Base-by-base conservation (phyloP, 2,797 vertebrate genomes). In the Alcedo quadribrachys region DNA sequence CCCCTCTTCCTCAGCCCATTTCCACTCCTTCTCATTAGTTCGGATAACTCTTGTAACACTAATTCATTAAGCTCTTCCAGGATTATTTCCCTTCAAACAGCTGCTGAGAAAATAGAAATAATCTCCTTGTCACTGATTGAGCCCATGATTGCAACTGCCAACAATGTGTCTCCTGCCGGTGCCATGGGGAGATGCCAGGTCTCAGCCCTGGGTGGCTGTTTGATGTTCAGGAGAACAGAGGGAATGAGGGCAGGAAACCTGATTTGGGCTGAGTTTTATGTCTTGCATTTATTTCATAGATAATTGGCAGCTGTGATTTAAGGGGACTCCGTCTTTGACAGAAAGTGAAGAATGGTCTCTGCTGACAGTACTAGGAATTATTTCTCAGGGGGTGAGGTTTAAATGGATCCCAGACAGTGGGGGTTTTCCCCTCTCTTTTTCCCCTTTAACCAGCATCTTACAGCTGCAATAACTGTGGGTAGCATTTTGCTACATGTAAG, bases 21-120 rank as follows among this genome's bases (percentile, higher is more conserved):
- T 78, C 66, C 40, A 68, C 73, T 74, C 65, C 80, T 85, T 33
- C 86, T 96, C 88, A 90, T 95, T 89, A 89, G 85, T 89, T 93
- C 73, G 76, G 81, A 95, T 74, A 79, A 79, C 89, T 92, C 92
- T 90, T 6, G 0, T 48, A 63, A 65, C 5, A 1, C 43, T 86
- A 81, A 93, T 96, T 96, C 91, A 73, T 95, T 87, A 96, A 81
- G 60, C 58, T 70, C 58, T 88, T 90, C 89, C 87, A 74, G 69
- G 79, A 75, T 89, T 92, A 85, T 92, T 91, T 90, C 68, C 75
- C 79, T 85, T 77, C 85, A 80, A 95, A 90, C 85, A 94, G 45
- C 88, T 81, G 83, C 83, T 92, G 81, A 81, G 94, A 84, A 95
- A 91, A 88, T 20, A 87, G 80, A 78, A 90, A 75, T 82, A 60